Evolutionary conservation across 2,888 invertebrate species (phyloP).

Genomic region (Caenorhabditis panamensis): DNA sequence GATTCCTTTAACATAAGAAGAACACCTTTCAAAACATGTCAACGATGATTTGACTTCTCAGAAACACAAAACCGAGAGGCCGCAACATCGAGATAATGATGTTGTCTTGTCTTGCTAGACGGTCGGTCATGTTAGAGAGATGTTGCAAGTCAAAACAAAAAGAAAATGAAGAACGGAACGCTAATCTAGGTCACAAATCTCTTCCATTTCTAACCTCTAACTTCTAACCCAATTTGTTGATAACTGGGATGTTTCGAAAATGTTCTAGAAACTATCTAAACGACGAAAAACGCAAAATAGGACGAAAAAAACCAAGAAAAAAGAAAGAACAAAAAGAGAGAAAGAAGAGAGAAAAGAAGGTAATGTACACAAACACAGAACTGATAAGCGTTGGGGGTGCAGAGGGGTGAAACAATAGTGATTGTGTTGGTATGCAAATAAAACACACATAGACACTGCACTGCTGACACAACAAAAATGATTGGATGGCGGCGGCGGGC

Average conservation of each 20-base stretch:
- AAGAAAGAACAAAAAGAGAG: not conserved
- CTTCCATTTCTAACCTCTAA: not conserved
- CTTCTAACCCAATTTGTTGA: not conserved
- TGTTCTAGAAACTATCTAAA: not conserved
- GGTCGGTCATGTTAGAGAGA: not conserved
- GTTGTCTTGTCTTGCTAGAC: too few relatives aligned
- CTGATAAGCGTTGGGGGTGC: conserved; percentile 33
- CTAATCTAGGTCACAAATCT: conserved; percentile 48
- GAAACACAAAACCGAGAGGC: too few relatives aligned
- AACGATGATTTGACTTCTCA: too few relatives aligned
- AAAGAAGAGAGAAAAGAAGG: not conserved
- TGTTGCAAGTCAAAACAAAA: conserved; percentile 20
- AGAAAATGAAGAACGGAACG: conserved; percentile 20
- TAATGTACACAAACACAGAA: conserved; percentile 36
- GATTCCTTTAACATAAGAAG: too few relatives aligned
- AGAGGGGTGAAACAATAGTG: conserved; percentile 51
- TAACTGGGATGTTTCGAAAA: not conserved
- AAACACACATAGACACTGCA: conserved; percentile 13
- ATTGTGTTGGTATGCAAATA: conserved; percentile 42
- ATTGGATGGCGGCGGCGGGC: conserved; percentile 25
- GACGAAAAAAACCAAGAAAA: not conserved
- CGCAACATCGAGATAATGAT: not conserved
- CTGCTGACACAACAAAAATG: conserved; percentile 30
- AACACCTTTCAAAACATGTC: too few relatives aligned
- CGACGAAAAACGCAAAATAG: not conserved